Evolutionary conservation across 92 coral and sea anemone genomes (phyloP).

Genomic region (Zoanthus gigantus): DNA sequence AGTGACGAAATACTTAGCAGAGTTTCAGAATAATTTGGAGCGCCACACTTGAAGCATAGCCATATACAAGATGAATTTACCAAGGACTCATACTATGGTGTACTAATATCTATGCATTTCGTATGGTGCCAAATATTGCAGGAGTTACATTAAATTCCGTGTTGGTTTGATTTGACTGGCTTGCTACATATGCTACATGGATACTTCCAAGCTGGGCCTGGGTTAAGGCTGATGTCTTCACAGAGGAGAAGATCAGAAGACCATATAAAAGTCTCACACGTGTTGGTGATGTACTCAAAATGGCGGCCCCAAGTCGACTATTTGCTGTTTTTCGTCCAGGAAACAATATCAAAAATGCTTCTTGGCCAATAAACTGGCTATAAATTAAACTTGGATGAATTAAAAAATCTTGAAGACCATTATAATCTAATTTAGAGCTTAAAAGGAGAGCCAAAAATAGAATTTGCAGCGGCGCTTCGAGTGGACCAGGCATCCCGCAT

Average conservation of each 20-base stretch:
- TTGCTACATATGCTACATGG: constrained; percentile 51
- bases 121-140: constrained; percentile 60
- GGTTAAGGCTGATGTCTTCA: constrained; percentile 27
- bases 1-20: constrained; percentile 51
- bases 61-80: constrained; percentile 41
- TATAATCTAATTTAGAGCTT: constrained; percentile 8
- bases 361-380: constrained; percentile 10
- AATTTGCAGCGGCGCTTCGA: constrained; percentile 22
- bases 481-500: neutral
- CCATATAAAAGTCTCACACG: neutral
- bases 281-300: neutral
- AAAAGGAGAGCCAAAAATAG: constrained; percentile 11
- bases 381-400: constrained; percentile 13
- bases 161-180: constrained; percentile 38
- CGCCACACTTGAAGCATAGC: constrained; percentile 61
- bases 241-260: constrained; percentile 16
- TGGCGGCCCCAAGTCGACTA: neutral
- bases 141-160: constrained; percentile 53
- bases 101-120: constrained; percentile 48
- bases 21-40: constrained; percentile 56
- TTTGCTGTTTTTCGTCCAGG: constrained; percentile 16
- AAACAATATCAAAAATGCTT: constrained; percentile 21
- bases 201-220: constrained; percentile 37
- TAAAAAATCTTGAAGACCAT: constrained; percentile 1
- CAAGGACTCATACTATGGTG: constrained; percentile 39